Base-by-base conservation (phyloP, 2,888 invertebrate species). In the Pristionchus arcanus region DNA sequence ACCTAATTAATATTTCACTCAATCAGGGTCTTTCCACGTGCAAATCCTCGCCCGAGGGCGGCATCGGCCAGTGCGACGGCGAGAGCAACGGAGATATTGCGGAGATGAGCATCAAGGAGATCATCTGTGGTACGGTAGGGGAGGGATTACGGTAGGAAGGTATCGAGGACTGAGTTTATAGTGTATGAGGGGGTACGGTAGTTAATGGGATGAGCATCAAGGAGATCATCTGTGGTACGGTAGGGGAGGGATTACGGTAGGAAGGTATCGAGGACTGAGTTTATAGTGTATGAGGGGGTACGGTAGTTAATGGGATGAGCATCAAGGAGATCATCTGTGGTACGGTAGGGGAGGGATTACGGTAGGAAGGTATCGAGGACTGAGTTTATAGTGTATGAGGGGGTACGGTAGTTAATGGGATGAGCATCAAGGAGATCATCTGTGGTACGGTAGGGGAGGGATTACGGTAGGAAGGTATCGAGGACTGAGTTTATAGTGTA, bases 51-150 rank as follows among this genome's bases (percentile, higher is more conserved):
- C 94, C 94, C 19, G 94, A 95, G 83, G 93, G 92, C 21, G 91
- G 92, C 63, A 91, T 84, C 37, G 92, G 91, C 87, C 92, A 91
- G 89, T 92, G 92, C 84, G 91, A 91, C 5, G 91, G 90, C n/a
- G 91, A 93, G 90, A 89, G 37, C 16, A 88, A 91, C 89, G 85
- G 91, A 90, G 95, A 95, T 59, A 95, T 95, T 90, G 97, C 97
- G 0, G 96, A 97, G 94, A 97, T 99, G 97, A 97, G 97, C n/a
- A 96, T 98, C 92, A 97, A 98, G 95, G 98, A 99, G 96, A 99
- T 99, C 94, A 97, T 99, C 94, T 99, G 98, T 95, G 99, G 99
- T 95, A 85, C 84, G 84, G 84, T 85, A 59, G 84, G 21, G 37
- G 13, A 16, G 25, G 28, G 83, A 97, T 11, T 42, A 31, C 53